Evolutionary conservation across 2,888 invertebrate species (phyloP).

Genomic region (Pardosa pseudoannulata): DNA sequence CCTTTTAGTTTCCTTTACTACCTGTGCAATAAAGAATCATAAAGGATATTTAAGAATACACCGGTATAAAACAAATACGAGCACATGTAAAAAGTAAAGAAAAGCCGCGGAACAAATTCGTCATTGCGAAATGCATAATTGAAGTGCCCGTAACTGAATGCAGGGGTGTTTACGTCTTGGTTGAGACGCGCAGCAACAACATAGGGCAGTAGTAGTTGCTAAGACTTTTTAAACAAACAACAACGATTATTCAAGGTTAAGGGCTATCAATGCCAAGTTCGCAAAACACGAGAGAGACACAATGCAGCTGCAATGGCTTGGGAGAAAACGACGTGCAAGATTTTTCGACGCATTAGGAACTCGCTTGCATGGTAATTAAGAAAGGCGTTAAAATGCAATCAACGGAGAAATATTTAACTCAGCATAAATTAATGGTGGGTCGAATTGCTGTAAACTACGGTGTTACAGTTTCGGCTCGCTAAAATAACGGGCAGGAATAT

Average conservation of each 20-base stretch:
- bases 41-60: too few species aligned
- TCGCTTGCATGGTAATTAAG: not conserved
- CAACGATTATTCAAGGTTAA: slow-evolving; percentile 15
- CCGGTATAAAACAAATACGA: not conserved
- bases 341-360: not conserved
- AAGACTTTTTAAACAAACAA: slow-evolving; percentile 12
- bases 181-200: slow-evolving; percentile 6
- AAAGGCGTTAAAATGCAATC: too few species aligned
- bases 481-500: too few species aligned
- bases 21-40: too few species aligned
- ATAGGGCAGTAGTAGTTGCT: slow-evolving; percentile 11
- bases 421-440: too few species aligned
- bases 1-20: too few species aligned
- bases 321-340: not conserved
- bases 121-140: slow-evolving; percentile 1
- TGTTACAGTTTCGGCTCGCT: too few species aligned
- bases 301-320: not conserved
- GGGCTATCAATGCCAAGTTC: slow-evolving; percentile 17
- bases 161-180: slow-evolving; percentile 9
- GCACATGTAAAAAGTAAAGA: too few species aligned
- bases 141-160: slow-evolving; percentile 6
- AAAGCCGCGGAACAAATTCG: not conserved
- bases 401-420: too few species aligned
- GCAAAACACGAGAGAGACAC: not conserved
- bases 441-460: too few species aligned